phyloP scores from a whole-genome alignment of 35 echinoderm and acorn worm species.

The Acanthaster planci region DNA sequence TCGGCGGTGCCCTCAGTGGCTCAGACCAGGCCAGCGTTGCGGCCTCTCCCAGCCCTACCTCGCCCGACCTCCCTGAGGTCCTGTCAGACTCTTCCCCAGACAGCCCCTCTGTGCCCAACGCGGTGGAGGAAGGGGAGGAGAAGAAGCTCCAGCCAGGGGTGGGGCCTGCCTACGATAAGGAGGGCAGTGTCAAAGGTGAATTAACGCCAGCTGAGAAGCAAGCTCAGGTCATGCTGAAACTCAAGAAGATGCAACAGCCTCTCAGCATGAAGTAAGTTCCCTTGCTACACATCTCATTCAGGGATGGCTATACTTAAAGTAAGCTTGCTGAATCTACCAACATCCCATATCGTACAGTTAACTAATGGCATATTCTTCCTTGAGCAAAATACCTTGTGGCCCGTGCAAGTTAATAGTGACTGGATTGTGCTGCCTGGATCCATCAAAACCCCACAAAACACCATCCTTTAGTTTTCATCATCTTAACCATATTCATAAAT shows the following conservation, averaged over 20 bases:
- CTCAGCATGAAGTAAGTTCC: conserved; percentile 69
- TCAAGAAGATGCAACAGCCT: conserved; percentile 74
- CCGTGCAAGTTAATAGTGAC: no score
- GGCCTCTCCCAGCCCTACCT: conserved; percentile 17
- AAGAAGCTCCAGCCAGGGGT: background rate
- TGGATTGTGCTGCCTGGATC: no score
- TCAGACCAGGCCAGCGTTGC: conserved; percentile 35
- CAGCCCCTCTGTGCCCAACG: background rate
- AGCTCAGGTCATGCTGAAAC: conserved; percentile 85
- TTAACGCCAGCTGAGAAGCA: conserved; percentile 84
- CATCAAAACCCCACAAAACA: no score
- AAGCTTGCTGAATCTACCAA: no score
- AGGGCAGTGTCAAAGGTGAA: background rate
- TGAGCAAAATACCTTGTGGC: no score
- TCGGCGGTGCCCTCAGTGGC: conserved; percentile 24
- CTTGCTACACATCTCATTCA: no score
- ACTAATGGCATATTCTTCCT: no score
- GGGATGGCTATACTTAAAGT: no score
- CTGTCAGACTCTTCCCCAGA: conserved; percentile 33
- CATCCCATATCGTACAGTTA: no score
- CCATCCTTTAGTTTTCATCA: no score
- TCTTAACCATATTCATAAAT: no score
- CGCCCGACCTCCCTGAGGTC: conserved; percentile 27
- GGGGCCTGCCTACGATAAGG: background rate
- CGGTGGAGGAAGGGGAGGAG: background rate